Evolutionary conservation across 2,113 vertebrate genomes (phyloP).

Genomic region (Atractosteus spatula): DNA sequence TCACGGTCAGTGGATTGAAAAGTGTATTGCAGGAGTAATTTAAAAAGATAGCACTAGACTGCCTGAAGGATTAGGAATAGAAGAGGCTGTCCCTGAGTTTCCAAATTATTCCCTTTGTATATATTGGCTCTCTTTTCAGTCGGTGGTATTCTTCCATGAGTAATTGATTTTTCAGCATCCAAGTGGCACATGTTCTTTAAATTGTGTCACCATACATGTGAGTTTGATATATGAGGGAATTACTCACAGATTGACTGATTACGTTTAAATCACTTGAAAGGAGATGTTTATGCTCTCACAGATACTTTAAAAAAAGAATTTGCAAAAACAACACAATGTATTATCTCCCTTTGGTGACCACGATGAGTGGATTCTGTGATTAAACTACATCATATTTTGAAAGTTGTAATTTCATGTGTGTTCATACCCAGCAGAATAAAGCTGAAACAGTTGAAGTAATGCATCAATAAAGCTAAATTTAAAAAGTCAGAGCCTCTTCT

Average conservation of each 20-base stretch:
- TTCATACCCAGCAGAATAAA: too few species aligned
- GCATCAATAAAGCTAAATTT: too few species aligned
- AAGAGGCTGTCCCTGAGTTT: neutral
- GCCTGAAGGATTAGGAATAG: conserved; percentile 15
- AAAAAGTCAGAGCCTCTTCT: too few species aligned
- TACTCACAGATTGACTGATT: neutral
- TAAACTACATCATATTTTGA: too few species aligned
- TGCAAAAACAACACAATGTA: too few species aligned
- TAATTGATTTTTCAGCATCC: conserved; percentile 32
- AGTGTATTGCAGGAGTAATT: conserved; percentile 39
- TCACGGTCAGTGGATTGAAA: conserved; percentile 29
- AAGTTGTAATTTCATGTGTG: too few species aligned
- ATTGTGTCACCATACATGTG: neutral
- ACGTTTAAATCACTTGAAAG: neutral
- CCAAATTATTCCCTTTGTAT: conserved; percentile 11
- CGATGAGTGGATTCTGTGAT: too few species aligned
- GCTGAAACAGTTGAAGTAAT: too few species aligned
- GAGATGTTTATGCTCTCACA: too few species aligned
- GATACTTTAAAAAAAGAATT: too few species aligned
- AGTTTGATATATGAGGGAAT: neutral
- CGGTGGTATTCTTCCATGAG: conserved; percentile 7
- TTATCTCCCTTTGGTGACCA: too few species aligned
- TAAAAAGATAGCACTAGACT: conserved; percentile 33
- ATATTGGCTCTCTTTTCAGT: neutral
- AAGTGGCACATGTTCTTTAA: neutral